Conservation (phyloP, 2,888 invertebrate species). For the Parnassius apollo region DNA sequence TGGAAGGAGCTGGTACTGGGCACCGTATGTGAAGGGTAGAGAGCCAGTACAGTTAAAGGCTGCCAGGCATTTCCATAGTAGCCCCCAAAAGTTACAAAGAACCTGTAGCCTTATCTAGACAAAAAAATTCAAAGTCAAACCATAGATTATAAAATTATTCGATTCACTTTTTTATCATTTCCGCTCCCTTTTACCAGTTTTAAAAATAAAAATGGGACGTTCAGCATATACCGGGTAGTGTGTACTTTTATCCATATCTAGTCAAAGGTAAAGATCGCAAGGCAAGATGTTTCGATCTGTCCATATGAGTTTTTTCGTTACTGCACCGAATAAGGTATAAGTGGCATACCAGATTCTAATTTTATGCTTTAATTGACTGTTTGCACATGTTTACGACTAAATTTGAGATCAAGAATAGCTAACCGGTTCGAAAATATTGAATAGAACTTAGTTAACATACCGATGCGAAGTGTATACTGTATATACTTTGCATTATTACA, state of each 20-base stretch:
- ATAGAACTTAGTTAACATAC: constrained; percentile 9
- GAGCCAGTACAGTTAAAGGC: too few species aligned
- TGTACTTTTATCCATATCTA: constrained; percentile 18
- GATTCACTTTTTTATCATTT: constrained; percentile 4
- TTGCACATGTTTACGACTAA: constrained; percentile 21
- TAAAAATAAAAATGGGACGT: constrained; percentile 1
- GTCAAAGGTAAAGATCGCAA: constrained; percentile 15
- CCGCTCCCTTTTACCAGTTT: constrained; percentile 12
- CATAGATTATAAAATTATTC: constrained; percentile 1
- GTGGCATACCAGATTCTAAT: constrained; percentile 17
- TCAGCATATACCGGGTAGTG: constrained; percentile 4
- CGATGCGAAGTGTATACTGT: neutral
- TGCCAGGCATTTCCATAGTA: too few species aligned
- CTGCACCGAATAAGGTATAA: constrained; percentile 15
- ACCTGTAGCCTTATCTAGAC: too few species aligned
- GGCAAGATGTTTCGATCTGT: neutral
- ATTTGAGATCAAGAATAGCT: constrained; percentile 12
- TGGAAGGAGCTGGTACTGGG: too few species aligned
- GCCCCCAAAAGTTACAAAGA: too few species aligned
- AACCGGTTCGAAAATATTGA: constrained; percentile 16
- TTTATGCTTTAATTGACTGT: constrained; percentile 22
- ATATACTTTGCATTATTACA: neutral
- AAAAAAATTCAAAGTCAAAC: neutral
- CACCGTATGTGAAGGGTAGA: too few species aligned
- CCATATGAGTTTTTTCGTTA: constrained; percentile 4